These are phyloP conservation scores for Desmodus rotundus DNA, from an alignment of 2,113 vertebrate genomes.

Conservation along the genomic window DNA sequence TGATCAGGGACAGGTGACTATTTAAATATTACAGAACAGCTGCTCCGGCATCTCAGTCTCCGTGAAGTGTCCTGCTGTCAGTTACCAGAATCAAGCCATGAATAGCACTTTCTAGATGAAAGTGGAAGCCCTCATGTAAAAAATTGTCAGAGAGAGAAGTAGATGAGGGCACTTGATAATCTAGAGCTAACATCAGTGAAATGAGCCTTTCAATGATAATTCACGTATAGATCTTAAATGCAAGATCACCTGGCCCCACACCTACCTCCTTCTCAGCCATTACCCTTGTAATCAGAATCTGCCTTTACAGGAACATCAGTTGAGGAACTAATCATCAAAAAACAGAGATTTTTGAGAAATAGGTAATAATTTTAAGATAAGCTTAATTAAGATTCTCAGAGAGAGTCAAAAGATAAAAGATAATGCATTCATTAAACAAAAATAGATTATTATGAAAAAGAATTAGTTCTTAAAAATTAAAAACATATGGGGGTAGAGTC, in stretches of 20 bases:
- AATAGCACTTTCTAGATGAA: background rate
- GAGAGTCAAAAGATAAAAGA: background rate
- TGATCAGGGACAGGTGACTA: background rate
- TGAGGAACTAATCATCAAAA: background rate
- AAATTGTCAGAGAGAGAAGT: background rate
- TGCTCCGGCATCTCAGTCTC: background rate
- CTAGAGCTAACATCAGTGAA: background rate
- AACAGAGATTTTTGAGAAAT: background rate
- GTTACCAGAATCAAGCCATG: background rate
- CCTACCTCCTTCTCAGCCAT: background rate
- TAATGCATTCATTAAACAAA: background rate
- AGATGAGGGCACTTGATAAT: background rate
- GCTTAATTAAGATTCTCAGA: background rate
- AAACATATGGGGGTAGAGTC: background rate
- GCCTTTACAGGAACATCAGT: background rate
- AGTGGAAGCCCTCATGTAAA: background rate
- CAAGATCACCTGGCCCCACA: background rate
- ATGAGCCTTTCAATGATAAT: background rate
- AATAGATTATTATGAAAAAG: background rate
- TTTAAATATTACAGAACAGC: background rate
- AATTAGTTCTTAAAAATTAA: background rate
- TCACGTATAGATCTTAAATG: background rate
- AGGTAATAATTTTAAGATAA: background rate
- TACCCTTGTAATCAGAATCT: background rate
- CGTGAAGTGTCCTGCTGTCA: background rate